These are phyloP conservation scores for Osmerus mordax DNA, from an alignment of 2,113 vertebrate genomes.

Conservation along the genomic window DNA sequence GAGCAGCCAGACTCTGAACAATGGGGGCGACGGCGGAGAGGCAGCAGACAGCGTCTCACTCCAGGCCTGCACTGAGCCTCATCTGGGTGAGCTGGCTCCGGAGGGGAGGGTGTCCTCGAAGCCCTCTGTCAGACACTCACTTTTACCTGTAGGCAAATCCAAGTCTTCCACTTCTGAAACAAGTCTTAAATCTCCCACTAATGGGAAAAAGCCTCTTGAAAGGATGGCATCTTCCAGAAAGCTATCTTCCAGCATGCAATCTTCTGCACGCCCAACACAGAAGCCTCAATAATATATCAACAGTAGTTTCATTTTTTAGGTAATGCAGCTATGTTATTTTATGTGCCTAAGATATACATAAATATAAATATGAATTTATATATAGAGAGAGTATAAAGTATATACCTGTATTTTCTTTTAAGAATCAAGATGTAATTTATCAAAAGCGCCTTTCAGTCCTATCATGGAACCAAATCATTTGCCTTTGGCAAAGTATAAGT, in stretches of 20 bases:
- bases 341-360: constrained; percentile 74
- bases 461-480: constrained; percentile 81
- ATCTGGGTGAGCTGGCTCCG: constrained; percentile 49
- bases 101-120: constrained; percentile 75
- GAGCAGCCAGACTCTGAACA: constrained; percentile 66
- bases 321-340: constrained; percentile 84
- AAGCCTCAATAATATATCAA: constrained; percentile 84
- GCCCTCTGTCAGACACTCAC: constrained; percentile 79
- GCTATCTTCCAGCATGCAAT: constrained; percentile 85
- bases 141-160: constrained; percentile 82
- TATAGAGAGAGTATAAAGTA: constrained; percentile 74
- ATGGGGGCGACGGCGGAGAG: constrained; percentile 49
- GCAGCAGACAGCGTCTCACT: constrained; percentile 50
- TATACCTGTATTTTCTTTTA: constrained; percentile 48
- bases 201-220: constrained; percentile 79
- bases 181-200: constrained; percentile 70
- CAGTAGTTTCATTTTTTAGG: constrained; percentile 66
- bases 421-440: constrained; percentile 74
- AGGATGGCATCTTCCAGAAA: constrained; percentile 79
- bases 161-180: constrained; percentile 87
- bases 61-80: constrained; percentile 53
- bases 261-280: constrained; percentile 83
- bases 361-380: constrained; percentile 74
- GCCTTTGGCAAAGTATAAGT: constrained; percentile 77
- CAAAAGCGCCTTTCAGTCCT: constrained; percentile 85